Evolutionary conservation across 2,888 invertebrate species (phyloP).

Genomic region (Drosophila imparisetae): DNA sequence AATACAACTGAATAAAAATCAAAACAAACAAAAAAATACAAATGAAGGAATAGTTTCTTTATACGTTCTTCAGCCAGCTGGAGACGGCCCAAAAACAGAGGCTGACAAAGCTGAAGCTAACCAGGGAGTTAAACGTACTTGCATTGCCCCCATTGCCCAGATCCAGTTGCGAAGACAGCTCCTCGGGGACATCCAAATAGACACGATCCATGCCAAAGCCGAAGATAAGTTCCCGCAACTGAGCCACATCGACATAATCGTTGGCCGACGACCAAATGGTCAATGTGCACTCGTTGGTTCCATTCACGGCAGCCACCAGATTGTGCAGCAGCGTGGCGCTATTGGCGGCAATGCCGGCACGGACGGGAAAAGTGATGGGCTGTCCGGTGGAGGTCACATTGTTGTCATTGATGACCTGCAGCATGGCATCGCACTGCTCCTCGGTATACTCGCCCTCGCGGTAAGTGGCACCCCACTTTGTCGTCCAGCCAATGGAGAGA

Average conservation of each 20-base stretch:
- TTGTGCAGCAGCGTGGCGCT: slow-evolving; percentile 87
- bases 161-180: slow-evolving; percentile 86
- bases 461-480: slow-evolving; percentile 86
- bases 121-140: slow-evolving; percentile 56
- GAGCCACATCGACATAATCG: slow-evolving; percentile 89
- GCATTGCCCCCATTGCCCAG: slow-evolving; percentile 53
- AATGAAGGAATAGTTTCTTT: not conserved
- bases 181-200: slow-evolving; percentile 91
- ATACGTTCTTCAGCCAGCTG: slow-evolving; percentile 61
- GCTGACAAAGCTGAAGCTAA: slow-evolving; percentile 73
- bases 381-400: slow-evolving; percentile 85
- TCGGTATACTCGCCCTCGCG: slow-evolving; percentile 87
- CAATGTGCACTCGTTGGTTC: slow-evolving; percentile 86
- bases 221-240: slow-evolving; percentile 88
- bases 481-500: slow-evolving; percentile 95
- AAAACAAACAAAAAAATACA: not conserved
- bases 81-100: slow-evolving; percentile 72
- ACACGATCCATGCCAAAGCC: slow-evolving; percentile 88
- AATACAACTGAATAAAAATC: slow-evolving; percentile 35
- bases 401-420: slow-evolving; percentile 85
- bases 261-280: slow-evolving; percentile 91
- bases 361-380: slow-evolving; percentile 92
- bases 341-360: slow-evolving; percentile 89
- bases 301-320: slow-evolving; percentile 86
- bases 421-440: slow-evolving; percentile 89